A percentile compares a stretch with the other conserved stretches of the same genome.
Conservation (phyloP, 2,113 vertebrate genomes). For the Etheostoma spectabile region DNA sequence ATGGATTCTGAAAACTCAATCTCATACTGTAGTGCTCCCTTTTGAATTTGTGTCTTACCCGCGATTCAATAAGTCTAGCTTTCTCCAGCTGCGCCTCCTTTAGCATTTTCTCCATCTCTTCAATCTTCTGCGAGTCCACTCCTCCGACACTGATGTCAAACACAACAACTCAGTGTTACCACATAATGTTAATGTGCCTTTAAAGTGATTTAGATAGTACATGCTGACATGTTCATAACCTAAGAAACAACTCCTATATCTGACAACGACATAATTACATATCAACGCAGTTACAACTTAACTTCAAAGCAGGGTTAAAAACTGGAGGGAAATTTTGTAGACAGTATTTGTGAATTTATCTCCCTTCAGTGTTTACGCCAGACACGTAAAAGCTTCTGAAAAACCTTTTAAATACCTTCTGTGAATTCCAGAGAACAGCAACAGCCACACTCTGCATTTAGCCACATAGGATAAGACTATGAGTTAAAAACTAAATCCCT, state of each 20-base stretch:
- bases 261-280: neutral
- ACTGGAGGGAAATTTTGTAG: neutral
- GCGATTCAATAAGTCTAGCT: constrained; percentile 91
- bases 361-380: neutral
- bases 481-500: no score
- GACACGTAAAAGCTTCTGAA: neutral
- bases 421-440: neutral
- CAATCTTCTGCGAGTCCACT: constrained; percentile 88
- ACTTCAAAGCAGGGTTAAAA: neutral
- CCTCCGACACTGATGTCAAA: constrained; percentile 85
- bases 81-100: constrained; percentile 94
- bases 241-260: neutral
- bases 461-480: no score
- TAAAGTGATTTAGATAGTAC: neutral
- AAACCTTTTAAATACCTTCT: neutral
- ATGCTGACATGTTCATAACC: neutral
- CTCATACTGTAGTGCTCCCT: no score
- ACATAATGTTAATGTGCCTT: neutral
- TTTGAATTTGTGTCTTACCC: constrained; percentile 82
- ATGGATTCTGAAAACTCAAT: constrained; percentile 26
- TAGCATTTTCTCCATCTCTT: constrained; percentile 99
- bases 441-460: no score
- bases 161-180: constrained; percentile 14
- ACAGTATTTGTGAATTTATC: neutral
- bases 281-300: neutral